Conservation (phyloP, 2,113 vertebrate genomes). For the Eonycteris spelaea region DNA sequence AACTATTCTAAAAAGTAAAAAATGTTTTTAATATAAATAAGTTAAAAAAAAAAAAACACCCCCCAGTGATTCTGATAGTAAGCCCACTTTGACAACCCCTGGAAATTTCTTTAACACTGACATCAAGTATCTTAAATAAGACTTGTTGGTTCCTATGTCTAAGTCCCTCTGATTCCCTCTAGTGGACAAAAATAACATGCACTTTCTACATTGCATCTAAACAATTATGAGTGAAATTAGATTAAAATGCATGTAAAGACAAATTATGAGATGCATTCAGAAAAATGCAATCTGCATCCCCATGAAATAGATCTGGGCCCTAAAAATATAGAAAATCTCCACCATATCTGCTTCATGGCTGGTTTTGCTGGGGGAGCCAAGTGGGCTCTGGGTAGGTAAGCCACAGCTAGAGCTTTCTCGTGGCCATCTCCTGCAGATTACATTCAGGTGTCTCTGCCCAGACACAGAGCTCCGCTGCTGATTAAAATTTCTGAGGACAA, state of each 20-base stretch:
- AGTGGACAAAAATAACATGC: conserved; percentile 36
- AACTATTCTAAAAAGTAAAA: neutral
- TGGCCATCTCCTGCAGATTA: too few relatives aligned
- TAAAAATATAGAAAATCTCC: neutral
- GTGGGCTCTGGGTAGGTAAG: neutral
- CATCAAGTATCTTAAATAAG: neutral
- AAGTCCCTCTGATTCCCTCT: conserved; percentile 53
- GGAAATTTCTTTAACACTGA: neutral
- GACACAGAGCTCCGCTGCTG: neutral
- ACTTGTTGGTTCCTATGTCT: neutral
- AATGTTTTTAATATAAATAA: neutral
- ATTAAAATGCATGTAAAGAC: neutral
- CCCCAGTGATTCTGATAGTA: neutral
- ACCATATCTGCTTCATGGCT: neutral
- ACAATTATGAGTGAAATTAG: neutral
- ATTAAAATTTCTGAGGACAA: neutral
- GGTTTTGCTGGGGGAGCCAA: neutral
- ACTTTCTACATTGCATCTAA: neutral
- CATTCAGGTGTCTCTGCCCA: neutral
- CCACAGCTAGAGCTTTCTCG: neutral
- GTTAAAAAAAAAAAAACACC: neutral
- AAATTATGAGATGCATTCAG: neutral
- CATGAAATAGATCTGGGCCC: neutral
- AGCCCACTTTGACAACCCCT: neutral
- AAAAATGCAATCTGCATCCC: neutral